These are phyloP conservation scores for Ictidomys tridecemlineatus DNA, from an alignment of 2,113 vertebrate species.

Conservation along the genomic window DNA sequence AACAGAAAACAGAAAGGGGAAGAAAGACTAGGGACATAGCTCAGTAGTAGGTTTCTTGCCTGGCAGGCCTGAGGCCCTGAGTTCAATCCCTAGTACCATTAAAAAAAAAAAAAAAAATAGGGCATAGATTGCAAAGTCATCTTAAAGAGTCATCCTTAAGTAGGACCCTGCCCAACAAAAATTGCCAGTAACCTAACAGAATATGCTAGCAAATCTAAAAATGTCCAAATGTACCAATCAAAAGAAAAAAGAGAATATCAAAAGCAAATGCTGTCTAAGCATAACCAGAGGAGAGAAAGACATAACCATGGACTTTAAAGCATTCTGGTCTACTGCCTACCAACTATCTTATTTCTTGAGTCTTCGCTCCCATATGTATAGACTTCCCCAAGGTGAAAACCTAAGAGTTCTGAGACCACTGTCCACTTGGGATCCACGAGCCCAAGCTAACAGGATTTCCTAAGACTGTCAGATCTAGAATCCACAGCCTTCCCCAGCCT, in stretches of 20 bases:
- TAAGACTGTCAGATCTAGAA: not conserved
- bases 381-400: not conserved
- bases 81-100: too few relatives aligned
- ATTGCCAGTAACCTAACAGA: not conserved
- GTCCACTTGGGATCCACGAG: not conserved
- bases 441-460: not conserved
- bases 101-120: not conserved
- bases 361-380: not conserved
- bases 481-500: not conserved
- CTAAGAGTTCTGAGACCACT: not conserved
- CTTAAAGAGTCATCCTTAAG: not conserved
- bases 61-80: too few relatives aligned
- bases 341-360: not conserved
- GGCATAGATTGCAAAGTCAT: not conserved
- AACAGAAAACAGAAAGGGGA: not conserved
- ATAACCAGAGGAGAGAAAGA: not conserved
- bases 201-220: not conserved
- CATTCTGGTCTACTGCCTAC: too few relatives aligned
- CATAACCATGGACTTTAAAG: not conserved
- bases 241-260: constrained; percentile 21
- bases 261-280: not conserved
- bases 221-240: not conserved
- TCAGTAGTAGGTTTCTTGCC: too few relatives aligned
- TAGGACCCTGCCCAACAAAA: not conserved
- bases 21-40: too few relatives aligned